phyloP scores from a whole-genome alignment of 2,113 vertebrate genomes.

The Stictonetta naevosa region DNA sequence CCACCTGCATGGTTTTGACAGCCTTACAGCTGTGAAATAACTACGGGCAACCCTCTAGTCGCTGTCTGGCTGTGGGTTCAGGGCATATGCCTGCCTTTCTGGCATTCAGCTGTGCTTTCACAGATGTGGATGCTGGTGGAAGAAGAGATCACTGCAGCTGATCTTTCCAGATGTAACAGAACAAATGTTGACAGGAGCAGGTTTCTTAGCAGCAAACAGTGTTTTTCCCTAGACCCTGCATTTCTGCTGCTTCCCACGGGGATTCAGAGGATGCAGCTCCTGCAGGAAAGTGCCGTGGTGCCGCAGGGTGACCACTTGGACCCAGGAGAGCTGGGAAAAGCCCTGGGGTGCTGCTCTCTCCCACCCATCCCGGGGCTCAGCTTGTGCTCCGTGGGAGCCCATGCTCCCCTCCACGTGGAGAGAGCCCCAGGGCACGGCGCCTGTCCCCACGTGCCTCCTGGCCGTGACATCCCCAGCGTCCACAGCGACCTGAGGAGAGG shows the following conservation, averaged over 20 bases:
- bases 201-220: neutral
- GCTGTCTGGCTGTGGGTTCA: neutral
- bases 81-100: neutral
- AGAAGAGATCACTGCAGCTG: neutral
- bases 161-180: neutral
- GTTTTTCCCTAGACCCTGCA: neutral
- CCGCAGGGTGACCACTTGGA: neutral
- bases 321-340: neutral
- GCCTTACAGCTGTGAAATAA: neutral
- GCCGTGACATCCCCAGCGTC: neutral
- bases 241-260: neutral
- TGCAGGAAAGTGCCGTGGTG: neutral
- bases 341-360: neutral
- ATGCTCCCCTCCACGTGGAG: accelerated
- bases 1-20: neutral
- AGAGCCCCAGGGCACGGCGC: neutral
- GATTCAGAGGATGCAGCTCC: neutral
- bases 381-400: neutral
- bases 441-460: too few relatives aligned
- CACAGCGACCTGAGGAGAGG: constrained; percentile 46
- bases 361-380: neutral
- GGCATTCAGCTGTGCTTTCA: neutral
- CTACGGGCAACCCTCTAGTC: neutral
- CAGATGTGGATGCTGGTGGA: neutral
- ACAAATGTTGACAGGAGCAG: neutral